Base-by-base conservation (phyloP, 2,888 invertebrate species). In the Aleiodes testaceus region DNA sequence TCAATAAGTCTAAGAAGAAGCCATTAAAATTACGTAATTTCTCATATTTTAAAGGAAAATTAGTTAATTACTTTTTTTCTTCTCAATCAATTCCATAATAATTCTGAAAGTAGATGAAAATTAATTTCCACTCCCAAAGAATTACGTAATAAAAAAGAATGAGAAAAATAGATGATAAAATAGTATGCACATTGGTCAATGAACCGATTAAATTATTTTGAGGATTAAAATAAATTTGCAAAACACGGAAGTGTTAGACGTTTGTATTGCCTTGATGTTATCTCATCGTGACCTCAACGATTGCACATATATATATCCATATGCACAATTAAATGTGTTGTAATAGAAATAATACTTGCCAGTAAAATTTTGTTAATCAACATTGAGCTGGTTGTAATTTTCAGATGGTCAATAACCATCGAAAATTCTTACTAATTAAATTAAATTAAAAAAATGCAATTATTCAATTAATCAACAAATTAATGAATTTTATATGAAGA, bases 331-430 rank as follows among this genome's bases (percentile, higher is more conserved):
- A 22, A 53, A 30, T 36, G 55, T 66, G 53, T 53, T 55, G 66
- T 16, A 6, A 42, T 47, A 52, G 22, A 61, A 53, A 12, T 59
- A 9, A 55, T 70, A 72, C 69, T 72, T 69, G 66, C 66, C 69
- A 69, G 66, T 52, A 47, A n/a, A 67, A 63, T 63, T 22, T 52
- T 61, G 49, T 65, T 47, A 66, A 70, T 71, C 63, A 63, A 63
- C 71, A 71, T 71, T 45, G 66, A 66, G 44, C 63, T 7, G 45
- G 12, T 20, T 22, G 12, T 45, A 26, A 9, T 20, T 6, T 26
- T 9, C 42, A 12, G 20, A 63, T 63, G 18, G 20, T 22, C 53
- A 53, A 26, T 20, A 18, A 22, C 53, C 18, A 20, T 53, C 20
- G 49, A 49, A 36, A 36, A 36, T 36, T 9, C 0, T 36, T 47